These are phyloP conservation scores for Pampus argenteus DNA, from an alignment of 2,797 vertebrate species.

Conservation along the genomic window DNA sequence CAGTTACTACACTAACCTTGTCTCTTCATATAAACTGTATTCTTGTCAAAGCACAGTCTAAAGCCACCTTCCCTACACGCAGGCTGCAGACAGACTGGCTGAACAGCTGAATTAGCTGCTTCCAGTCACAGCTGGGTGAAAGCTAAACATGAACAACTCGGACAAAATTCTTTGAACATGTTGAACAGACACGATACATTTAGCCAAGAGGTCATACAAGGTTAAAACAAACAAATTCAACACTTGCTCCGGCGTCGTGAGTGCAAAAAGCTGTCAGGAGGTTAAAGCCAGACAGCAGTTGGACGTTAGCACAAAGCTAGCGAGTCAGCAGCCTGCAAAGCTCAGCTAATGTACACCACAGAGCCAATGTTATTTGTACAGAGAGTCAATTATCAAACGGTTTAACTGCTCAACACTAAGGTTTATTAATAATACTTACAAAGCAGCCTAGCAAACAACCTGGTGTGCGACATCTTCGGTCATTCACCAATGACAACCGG, in stretches of 20 bases:
- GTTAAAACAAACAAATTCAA: conserved; percentile 57
- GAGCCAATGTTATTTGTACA: rapidly evolving
- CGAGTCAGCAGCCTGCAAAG: conserved; percentile 6
- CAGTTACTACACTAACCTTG: not conserved
- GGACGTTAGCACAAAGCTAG: conserved; percentile 12
- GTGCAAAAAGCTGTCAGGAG: not conserved
- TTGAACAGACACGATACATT: not conserved
- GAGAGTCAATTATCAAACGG: not conserved
- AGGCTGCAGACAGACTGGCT: not conserved
- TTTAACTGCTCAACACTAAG: not conserved
- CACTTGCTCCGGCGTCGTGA: conserved; percentile 7
- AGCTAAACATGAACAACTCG: not conserved
- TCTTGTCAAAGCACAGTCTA: not conserved
- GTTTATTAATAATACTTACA: conserved; percentile 80
- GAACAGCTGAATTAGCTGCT: not conserved
- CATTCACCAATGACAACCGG: conserved; percentile 90
- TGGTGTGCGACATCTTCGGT: conserved; percentile 89
- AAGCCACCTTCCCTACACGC: not conserved
- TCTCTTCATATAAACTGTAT: not conserved
- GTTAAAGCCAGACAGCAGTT: conserved; percentile 7
- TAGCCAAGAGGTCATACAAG: conserved; percentile 27
- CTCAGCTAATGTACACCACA: not conserved
- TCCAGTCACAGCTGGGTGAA: not conserved
- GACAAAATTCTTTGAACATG: not conserved
- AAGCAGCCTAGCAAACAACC: conserved; percentile 85